Evolutionary conservation across 2,113 vertebrate genomes (phyloP).

Genomic region (Chlamydotis undulata): DNA sequence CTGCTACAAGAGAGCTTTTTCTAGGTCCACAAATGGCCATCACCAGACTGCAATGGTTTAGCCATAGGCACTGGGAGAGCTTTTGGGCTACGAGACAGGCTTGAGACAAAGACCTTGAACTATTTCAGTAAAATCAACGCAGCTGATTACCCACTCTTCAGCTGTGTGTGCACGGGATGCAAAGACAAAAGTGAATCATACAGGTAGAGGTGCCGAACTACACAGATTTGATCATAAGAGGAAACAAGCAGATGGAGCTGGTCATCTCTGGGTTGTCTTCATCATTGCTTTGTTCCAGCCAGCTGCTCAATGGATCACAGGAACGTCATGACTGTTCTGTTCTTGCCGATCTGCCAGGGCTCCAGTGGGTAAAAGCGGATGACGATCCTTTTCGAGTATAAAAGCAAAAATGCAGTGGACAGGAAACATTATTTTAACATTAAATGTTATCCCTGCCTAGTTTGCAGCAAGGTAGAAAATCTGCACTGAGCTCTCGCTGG

Average conservation of each 20-base stretch:
- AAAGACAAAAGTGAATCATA: not conserved
- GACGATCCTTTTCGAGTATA: conserved; percentile 76
- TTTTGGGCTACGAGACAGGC: not conserved
- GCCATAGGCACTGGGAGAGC: not conserved
- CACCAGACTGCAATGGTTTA: not conserved
- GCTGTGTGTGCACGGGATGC: not conserved
- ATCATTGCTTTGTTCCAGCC: not conserved
- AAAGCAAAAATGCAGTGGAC: not conserved
- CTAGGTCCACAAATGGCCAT: not conserved
- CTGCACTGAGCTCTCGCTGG: not conserved
- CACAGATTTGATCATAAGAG: not conserved
- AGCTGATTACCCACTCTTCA: not conserved
- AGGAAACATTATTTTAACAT: not conserved
- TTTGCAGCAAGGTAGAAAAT: not conserved
- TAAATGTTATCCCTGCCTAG: not conserved
- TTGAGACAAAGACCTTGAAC: not conserved
- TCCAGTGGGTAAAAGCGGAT: conserved; percentile 85
- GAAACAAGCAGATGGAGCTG: not conserved
- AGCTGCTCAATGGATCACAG: conserved; percentile 57
- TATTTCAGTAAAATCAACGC: not conserved
- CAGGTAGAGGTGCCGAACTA: not conserved
- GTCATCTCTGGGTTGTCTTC: not conserved
- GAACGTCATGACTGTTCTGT: conserved; percentile 88
- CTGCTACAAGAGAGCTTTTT: not conserved
- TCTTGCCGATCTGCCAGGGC: conserved; percentile 90